phyloP scores from a whole-genome alignment of 1,140 invertebrate species.

The Musca vetustissima region DNA sequence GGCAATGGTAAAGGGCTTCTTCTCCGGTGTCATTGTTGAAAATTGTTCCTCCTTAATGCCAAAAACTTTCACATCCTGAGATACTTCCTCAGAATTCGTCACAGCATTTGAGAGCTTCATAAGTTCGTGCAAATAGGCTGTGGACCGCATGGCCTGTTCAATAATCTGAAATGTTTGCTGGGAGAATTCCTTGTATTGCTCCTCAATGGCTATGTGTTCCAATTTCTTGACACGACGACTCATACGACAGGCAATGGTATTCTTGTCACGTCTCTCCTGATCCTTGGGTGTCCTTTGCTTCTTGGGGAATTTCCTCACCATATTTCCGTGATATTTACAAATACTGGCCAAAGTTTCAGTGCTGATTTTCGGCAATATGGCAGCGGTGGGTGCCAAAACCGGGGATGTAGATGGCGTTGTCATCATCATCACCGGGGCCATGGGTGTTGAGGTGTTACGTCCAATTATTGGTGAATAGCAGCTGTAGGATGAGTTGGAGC shows the following conservation, averaged over 20 bases:
- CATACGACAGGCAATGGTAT: slow-evolving; percentile 50
- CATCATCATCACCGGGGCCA: background rate
- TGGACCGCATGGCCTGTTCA: slow-evolving; percentile 39
- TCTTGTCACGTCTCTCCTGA: slow-evolving; percentile 47
- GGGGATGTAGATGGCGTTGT: background rate
- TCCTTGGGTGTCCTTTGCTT: slow-evolving; percentile 49
- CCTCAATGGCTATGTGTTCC: slow-evolving; percentile 44
- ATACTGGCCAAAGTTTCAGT: slow-evolving; percentile 36
- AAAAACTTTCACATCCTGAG: too few species aligned
- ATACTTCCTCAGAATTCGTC: too few species aligned
- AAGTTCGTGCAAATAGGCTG: slow-evolving; percentile 41
- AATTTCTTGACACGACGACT: slow-evolving; percentile 47
- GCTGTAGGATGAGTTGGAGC: background rate
- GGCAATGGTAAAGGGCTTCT: slow-evolving; percentile 6
- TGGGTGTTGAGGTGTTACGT: slow-evolving; percentile 2
- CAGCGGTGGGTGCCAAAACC: background rate
- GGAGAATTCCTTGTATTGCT: slow-evolving; percentile 43
- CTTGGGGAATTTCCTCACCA: slow-evolving; percentile 49
- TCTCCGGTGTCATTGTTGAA: background rate
- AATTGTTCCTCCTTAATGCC: too few species aligned
- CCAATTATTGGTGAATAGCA: slow-evolving; percentile 15
- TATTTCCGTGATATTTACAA: slow-evolving; percentile 49
- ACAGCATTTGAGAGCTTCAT: background rate
- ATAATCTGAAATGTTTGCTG: slow-evolving; percentile 38
- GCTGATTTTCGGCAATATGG: slow-evolving; percentile 28